These are phyloP conservation scores for Melipona bicolor DNA, from an alignment of 2,888 invertebrate genomes.

Conservation along the genomic window DNA sequence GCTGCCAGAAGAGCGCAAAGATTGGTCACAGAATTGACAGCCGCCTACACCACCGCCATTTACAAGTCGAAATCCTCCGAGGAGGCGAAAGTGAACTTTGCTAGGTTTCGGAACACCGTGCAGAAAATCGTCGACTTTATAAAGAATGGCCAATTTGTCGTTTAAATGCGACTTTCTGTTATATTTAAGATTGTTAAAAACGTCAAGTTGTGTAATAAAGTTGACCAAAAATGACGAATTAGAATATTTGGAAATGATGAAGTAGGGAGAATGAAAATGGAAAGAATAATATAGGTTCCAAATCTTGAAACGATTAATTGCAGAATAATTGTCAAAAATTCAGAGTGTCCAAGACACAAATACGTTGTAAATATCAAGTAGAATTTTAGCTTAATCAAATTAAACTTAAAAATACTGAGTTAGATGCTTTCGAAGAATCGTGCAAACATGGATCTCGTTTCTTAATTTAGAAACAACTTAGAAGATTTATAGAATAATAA, in stretches of 20 bases:
- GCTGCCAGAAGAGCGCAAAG: conserved; percentile 72
- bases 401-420: no score
- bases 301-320: no score
- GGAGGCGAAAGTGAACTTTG: conserved; percentile 70
- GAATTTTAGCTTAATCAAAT: no score
- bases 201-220: background rate
- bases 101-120: conserved; percentile 72
- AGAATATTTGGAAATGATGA: background rate
- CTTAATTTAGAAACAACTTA: no score
- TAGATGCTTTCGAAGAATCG: no score
- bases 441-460: no score
- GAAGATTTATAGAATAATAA: no score
- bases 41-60: conserved; percentile 75
- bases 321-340: no score
- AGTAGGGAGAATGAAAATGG: background rate
- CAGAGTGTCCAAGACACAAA: no score
- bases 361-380: no score
- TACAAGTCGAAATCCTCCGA: conserved; percentile 70
- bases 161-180: background rate
- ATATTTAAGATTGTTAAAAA: background rate
- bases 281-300: background rate
- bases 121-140: conserved; percentile 75
- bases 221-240: background rate
- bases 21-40: conserved; percentile 73
- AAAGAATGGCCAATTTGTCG: conserved; percentile 66